Evolutionary conservation across 1,140 invertebrate species (phyloP).

Genomic region (Calephelis nemesis): DNA sequence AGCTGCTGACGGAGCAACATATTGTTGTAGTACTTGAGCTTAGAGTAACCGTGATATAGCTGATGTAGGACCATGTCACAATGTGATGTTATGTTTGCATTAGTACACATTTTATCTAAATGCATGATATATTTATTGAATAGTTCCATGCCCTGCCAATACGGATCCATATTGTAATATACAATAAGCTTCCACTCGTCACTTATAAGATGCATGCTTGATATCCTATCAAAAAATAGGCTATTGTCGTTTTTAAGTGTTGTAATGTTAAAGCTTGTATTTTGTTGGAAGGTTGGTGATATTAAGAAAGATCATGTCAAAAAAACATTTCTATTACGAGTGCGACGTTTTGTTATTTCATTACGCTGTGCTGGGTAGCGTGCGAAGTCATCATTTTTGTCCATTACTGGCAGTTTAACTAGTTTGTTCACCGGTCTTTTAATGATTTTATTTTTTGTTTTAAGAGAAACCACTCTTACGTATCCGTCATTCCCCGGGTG

Average conservation of each 20-base stretch:
- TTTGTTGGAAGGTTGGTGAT: neutral
- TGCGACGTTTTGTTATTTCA: neutral
- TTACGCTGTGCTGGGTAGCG: neutral
- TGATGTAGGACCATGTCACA: constrained; percentile 33
- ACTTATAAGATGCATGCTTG: constrained; percentile 25
- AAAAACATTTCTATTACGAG: neutral
- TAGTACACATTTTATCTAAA: constrained; percentile 30
- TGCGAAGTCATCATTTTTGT: neutral
- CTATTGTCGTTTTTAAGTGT: neutral
- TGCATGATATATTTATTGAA: constrained; percentile 31
- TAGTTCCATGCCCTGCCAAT: constrained; percentile 29
- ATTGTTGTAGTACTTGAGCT: constrained; percentile 38
- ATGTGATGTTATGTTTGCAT: constrained; percentile 27
- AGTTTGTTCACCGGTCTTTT: constrained; percentile 24
- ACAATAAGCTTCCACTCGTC: constrained; percentile 35
- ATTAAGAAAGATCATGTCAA: neutral
- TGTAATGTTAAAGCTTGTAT: neutral
- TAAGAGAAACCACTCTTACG: constrained; percentile 35
- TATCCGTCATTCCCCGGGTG: constrained; percentile 39
- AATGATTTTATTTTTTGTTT: constrained; percentile 21
- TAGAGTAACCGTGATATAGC: constrained; percentile 33
- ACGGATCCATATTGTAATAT: constrained; percentile 35
- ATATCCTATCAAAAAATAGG: constrained; percentile 7
- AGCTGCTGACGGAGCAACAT: constrained; percentile 28
- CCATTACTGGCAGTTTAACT: neutral